Base-by-base conservation (phyloP, 1,140 invertebrate genomes). In the Cecropterus lyciades region DNA sequence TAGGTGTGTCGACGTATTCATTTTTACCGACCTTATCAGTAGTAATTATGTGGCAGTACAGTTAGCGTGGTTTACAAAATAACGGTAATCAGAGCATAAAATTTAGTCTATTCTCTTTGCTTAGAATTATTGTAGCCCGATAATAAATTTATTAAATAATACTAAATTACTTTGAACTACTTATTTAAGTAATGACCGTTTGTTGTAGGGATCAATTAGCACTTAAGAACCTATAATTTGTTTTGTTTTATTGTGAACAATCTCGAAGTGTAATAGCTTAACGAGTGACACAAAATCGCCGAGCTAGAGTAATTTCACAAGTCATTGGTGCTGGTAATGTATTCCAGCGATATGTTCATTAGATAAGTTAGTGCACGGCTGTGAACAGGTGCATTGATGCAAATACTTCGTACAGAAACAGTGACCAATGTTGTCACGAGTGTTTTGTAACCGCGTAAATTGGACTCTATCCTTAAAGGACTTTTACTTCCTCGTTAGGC, bases 401-500 rank as follows among this genome's bases (percentile, higher is more conserved):
- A 82, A 86, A 86, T 79, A 65, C 56, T 66, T 33, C 30, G 53
- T 66, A 59, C 45, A 69, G 49, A 69, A 70, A 64, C 33, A 70
- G 40, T 70, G 70, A 57, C 49, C 62, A 67, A 70, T 66, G 55
- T 70, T 82, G 77, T 82, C 82, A 83, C 77, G 77, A 78, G 13
- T 53, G 55, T 84, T 82, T 82, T 79, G 80, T 72, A 77, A 85
- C 75, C 63, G 24, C 48, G 53, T 64, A 43, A 64, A 43, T 70
- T 67, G 69, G 77, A 73, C 17, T 30, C 49, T 67, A 74, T 75
- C 82, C 77, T 88, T 87, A 80, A 80, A 80, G 78, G 82, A 79
- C 79, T 84, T 85, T 85, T 86, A 86, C 84, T 89, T 89, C 84
- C 81, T 79, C 51, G 69, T 82, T 65, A 37, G 51, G 49, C 27